Evolutionary conservation across 2,113 vertebrate species (phyloP).

Genomic region (Colinus virginianus): DNA sequence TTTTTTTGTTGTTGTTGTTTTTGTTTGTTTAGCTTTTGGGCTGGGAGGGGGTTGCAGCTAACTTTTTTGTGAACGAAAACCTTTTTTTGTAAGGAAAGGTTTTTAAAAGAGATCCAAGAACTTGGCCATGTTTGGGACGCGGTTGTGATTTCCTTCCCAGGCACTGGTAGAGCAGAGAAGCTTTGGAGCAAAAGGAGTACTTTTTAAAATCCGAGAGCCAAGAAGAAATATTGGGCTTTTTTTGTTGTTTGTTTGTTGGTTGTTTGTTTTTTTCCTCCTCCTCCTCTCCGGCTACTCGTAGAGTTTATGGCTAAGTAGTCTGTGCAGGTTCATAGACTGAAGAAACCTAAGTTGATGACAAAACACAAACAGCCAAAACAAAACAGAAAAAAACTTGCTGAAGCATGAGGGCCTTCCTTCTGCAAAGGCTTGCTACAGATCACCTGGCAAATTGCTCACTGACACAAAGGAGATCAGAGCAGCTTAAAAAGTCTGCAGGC

Average conservation of each 20-base stretch:
- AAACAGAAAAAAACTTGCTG: constrained; percentile 40
- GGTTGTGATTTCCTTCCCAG: constrained; percentile 48
- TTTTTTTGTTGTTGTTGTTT: neutral
- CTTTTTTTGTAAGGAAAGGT: constrained; percentile 64
- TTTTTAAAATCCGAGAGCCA: constrained; percentile 45
- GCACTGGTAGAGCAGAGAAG: neutral
- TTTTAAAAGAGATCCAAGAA: constrained; percentile 67
- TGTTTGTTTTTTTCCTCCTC: constrained; percentile 20
- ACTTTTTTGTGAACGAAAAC: constrained; percentile 66
- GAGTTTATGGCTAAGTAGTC: constrained; percentile 79
- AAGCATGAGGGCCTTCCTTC: constrained; percentile 37
- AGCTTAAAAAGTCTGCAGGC: constrained; percentile 60
- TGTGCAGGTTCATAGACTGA: constrained; percentile 89
- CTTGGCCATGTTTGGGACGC: constrained; percentile 51
- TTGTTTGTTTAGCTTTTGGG: constrained; percentile 45
- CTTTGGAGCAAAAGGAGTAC: constrained; percentile 30
- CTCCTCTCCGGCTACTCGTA: constrained; percentile 70
- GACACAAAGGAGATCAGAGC: constrained; percentile 48
- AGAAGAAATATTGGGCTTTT: constrained; percentile 10
- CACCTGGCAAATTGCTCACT: constrained; percentile 42
- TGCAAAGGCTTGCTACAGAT: constrained; percentile 51
- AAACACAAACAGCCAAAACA: constrained; percentile 67
- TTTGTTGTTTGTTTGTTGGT: neutral
- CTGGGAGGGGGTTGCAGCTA: constrained; percentile 51
- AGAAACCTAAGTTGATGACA: constrained; percentile 64